phyloP scores from a whole-genome alignment of 2,888 invertebrate genomes.

The Nemotelus nigrinus region DNA sequence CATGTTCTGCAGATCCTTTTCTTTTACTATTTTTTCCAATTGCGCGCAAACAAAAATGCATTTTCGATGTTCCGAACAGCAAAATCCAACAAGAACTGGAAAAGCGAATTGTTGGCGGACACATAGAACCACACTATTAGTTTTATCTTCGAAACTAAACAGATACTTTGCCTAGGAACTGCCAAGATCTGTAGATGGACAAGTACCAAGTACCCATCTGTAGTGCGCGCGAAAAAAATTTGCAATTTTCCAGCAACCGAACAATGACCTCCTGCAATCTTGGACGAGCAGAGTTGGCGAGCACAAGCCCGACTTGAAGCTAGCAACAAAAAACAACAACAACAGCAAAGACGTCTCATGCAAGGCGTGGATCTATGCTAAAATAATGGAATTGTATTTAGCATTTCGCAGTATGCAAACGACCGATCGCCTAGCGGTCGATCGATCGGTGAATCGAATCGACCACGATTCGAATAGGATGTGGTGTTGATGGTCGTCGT shows the following conservation, averaged over 20 bases:
- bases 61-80: constrained; percentile 31
- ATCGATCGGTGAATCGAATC: constrained; percentile 1
- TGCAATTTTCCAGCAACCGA: constrained; percentile 39
- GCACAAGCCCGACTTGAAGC: neutral
- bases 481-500: neutral
- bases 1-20: neutral
- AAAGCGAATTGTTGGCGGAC: neutral
- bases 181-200: constrained; percentile 9
- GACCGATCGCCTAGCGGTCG: neutral
- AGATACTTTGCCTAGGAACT: neutral
- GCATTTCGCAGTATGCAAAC: constrained; percentile 39
- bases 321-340: too few species aligned
- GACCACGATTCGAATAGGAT: neutral
- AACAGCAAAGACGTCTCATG: neutral
- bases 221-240: constrained; percentile 22
- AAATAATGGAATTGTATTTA: constrained; percentile 32
- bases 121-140: neutral
- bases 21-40: constrained; percentile 1
- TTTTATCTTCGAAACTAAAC: constrained; percentile 11
- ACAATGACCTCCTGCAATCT: constrained; percentile 15
- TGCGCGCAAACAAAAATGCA: constrained; percentile 34
- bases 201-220: neutral
- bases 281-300: neutral
- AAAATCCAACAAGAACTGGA: neutral
- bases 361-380: neutral